These are phyloP conservation scores for Cettia cetti DNA, from an alignment of 2,113 vertebrate genomes.

Conservation along the genomic window DNA sequence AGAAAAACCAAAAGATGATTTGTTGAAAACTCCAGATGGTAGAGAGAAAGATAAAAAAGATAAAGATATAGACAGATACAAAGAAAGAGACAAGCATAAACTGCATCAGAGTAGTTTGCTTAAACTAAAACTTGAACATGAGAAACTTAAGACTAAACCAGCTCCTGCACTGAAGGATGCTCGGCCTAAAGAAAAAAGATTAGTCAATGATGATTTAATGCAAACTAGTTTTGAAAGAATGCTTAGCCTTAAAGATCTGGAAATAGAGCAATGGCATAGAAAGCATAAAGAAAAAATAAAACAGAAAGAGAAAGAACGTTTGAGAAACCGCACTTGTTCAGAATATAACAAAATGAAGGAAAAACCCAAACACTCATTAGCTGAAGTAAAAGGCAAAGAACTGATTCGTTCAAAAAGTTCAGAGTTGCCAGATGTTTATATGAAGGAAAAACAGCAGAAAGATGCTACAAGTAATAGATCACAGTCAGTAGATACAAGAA, in stretches of 20 bases:
- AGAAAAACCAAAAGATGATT: constrained; percentile 90
- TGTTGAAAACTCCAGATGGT: constrained; percentile 80
- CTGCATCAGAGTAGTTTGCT: constrained; percentile 77
- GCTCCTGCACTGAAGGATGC: constrained; percentile 78
- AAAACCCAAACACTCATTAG: constrained; percentile 70
- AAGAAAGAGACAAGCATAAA: constrained; percentile 88
- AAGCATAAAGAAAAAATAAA: constrained; percentile 99
- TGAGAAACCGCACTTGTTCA: constrained; percentile 82
- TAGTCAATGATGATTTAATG: constrained; percentile 98
- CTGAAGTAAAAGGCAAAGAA: constrained; percentile 84
- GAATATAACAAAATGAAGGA: constrained; percentile 86
- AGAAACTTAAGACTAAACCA: constrained; percentile 83
- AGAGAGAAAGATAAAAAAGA: constrained; percentile 91
- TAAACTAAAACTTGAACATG: constrained; percentile 79
- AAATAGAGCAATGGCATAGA: constrained; percentile 97
- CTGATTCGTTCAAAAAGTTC: constrained; percentile 90
- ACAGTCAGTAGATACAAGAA: constrained; percentile 85
- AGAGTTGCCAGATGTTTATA: constrained; percentile 79
- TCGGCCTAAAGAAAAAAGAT: constrained; percentile 92
- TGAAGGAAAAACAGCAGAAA: constrained; percentile 82
- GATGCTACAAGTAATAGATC: constrained; percentile 82
- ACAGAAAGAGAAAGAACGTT: constrained; percentile 93
- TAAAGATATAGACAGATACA: constrained; percentile 87
- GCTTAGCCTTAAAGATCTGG: constrained; percentile 96
- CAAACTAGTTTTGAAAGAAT: constrained; percentile 98